Evolutionary conservation across 2,797 vertebrate genomes (phyloP).

Genomic region (Poeciliopsis turneri): DNA sequence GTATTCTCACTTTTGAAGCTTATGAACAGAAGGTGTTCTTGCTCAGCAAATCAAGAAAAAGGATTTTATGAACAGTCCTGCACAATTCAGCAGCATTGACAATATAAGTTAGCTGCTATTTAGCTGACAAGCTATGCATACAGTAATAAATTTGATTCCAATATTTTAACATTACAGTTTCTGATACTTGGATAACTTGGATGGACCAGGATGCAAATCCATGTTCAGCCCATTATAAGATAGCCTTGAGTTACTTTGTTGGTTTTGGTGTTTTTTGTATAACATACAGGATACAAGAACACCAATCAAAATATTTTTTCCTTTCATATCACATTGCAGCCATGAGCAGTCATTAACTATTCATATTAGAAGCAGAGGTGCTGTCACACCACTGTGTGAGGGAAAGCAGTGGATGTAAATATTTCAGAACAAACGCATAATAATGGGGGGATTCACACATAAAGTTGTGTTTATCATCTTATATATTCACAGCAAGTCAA

Average conservation of each 20-base stretch:
- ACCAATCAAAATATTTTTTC: not conserved
- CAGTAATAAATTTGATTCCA: not conserved
- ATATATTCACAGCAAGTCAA: not conserved
- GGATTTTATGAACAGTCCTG: not conserved
- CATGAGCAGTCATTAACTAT: not conserved
- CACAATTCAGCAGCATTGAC: constrained; percentile 8
- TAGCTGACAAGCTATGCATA: constrained; percentile 11
- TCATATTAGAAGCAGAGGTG: not conserved
- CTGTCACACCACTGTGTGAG: not conserved
- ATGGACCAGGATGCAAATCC: constrained; percentile 6
- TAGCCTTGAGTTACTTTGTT: not conserved
- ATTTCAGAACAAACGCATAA: not conserved
- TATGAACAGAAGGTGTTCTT: constrained; percentile 30
- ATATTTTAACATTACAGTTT: not conserved
- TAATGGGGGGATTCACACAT: not conserved
- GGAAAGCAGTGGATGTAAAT: not conserved
- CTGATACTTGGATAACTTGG: not conserved
- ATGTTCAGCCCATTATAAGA: not conserved
- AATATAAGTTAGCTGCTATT: not conserved
- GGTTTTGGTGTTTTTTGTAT: not conserved
- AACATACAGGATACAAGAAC: not conserved
- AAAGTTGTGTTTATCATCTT: not conserved
- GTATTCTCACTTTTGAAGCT: constrained; percentile 39
- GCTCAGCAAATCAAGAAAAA: constrained; percentile 6
- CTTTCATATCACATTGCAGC: not conserved